Percentiles rank a stretch among this genome's conserved stretches.
These are phyloP conservation scores for Zygothrica quintamaculata DNA, from an alignment of 2,888 invertebrate genomes.

Conservation along the genomic window DNA sequence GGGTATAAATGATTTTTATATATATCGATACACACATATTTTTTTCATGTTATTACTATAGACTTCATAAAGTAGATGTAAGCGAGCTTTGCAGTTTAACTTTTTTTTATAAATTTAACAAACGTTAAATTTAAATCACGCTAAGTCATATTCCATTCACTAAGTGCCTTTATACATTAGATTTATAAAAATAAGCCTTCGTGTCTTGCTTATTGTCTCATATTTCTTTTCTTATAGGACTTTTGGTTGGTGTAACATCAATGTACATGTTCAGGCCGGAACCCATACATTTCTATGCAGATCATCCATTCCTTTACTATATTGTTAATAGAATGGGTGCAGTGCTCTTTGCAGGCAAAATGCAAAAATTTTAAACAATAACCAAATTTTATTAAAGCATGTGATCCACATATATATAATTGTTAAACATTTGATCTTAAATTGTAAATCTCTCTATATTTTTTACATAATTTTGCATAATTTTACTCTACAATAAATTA, in stretches of 20 bases:
- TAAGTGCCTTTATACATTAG: too few relatives aligned
- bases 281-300: slow-evolving; percentile 53
- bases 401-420: background rate
- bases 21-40: too few relatives aligned
- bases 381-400: background rate
- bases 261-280: slow-evolving; percentile 42
- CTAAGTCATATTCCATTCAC: background rate
- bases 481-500: too few relatives aligned
- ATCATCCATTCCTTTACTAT: slow-evolving; percentile 62
- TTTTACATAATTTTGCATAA: background rate
- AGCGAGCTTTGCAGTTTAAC: too few relatives aligned
- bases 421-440: too few relatives aligned
- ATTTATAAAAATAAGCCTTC: too few relatives aligned
- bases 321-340: slow-evolving; percentile 40
- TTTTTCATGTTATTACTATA: too few relatives aligned
- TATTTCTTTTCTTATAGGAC: slow-evolving; percentile 30
- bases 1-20: too few relatives aligned
- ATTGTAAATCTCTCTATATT: too few relatives aligned
- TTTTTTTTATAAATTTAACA: too few relatives aligned
- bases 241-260: slow-evolving; percentile 44
- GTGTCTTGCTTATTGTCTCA: background rate
- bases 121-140: too few relatives aligned
- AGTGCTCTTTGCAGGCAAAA: slow-evolving; percentile 57
- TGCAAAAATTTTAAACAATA: slow-evolving; percentile 18
- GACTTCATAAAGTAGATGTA: too few relatives aligned